Percentiles rank a stretch among this genome's conserved stretches.
Evolutionary conservation across 1,140 invertebrate species (phyloP).

Genomic region (Monomorium pharaonis): DNA sequence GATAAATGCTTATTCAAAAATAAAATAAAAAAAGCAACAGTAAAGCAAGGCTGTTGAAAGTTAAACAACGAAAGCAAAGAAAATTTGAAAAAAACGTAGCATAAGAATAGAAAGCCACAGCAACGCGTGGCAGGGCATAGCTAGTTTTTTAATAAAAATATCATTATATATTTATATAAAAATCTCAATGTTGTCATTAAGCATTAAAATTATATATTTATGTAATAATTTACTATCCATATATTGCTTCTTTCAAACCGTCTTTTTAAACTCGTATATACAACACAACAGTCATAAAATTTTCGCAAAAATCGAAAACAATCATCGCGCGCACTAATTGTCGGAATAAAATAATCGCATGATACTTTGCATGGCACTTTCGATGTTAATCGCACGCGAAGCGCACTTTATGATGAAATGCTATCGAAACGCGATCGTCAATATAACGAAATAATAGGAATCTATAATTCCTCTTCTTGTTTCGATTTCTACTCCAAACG

Average conservation of each 20-base stretch:
- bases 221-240: not conserved
- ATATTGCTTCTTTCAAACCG: not conserved
- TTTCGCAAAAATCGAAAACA: not conserved
- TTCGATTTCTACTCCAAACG: not conserved
- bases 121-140: no score
- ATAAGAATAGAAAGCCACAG: no score
- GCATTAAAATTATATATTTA: not conserved
- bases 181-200: no score
- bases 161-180: no score
- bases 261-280: not conserved
- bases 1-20: no score
- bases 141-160: no score
- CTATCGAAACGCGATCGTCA: not conserved
- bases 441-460: not conserved
- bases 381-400: not conserved
- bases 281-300: not conserved
- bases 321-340: not conserved
- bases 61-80: no score
- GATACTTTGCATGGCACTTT: not conserved
- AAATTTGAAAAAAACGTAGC: no score
- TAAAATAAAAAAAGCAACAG: no score
- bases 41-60: no score
- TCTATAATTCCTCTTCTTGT: not conserved
- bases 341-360: not conserved
- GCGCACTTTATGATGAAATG: not conserved